Evolutionary conservation across 2,797 vertebrate species (phyloP).

Genomic region (Ambastaia sidthimunki): DNA sequence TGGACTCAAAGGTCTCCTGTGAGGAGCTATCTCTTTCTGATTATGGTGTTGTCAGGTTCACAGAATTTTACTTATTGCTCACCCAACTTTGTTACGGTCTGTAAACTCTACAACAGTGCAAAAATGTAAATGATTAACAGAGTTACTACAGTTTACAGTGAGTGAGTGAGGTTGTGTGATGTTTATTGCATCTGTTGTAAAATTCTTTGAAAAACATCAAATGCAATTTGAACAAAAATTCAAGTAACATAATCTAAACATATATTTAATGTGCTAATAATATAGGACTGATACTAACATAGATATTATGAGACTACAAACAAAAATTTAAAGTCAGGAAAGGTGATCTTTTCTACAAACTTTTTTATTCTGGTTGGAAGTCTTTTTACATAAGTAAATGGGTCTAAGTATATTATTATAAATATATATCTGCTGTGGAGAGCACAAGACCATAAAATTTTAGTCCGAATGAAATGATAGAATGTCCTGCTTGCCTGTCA

Average conservation of each 20-base stretch:
- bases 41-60: constrained; percentile 16
- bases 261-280: too few species aligned
- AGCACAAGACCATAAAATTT: too few species aligned
- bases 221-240: too few species aligned
- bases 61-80: constrained; percentile 13
- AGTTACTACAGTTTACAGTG: background rate
- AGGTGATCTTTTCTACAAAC: too few species aligned
- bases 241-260: background rate
- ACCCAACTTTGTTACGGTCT: constrained; percentile 9
- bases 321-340: too few species aligned
- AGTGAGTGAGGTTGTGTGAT: background rate
- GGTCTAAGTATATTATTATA: too few species aligned
- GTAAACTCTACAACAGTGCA: constrained; percentile 6
- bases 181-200: background rate
- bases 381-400: too few species aligned
- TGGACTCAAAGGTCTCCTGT: constrained; percentile 59
- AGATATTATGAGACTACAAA: too few species aligned
- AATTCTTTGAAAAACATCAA: background rate
- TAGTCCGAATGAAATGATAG: too few species aligned
- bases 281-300: background rate
- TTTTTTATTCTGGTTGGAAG: too few species aligned
- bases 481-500: too few species aligned
- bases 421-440: too few species aligned
- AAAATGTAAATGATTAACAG: constrained; percentile 23
- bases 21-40: constrained; percentile 35